A percentile compares a stretch with the other conserved stretches of the same genome.
Evolutionary conservation across 2,888 invertebrate genomes (phyloP).

Genomic region (Gisinianus flammeolus): DNA sequence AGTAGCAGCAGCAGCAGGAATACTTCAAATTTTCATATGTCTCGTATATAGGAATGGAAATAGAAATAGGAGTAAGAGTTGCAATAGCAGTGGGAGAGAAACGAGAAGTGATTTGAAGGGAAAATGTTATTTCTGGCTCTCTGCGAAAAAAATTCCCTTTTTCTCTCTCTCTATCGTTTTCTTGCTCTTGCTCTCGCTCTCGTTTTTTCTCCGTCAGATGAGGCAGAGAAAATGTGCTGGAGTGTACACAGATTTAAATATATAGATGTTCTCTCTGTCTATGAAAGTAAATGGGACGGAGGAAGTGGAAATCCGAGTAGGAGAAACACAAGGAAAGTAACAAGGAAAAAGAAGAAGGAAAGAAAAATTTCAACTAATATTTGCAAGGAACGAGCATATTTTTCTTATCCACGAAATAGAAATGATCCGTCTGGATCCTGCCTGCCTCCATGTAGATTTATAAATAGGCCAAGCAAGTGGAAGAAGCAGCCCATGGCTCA

Average conservation of each 20-base stretch:
- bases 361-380: constrained; percentile 38
- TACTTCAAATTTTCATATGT: no score
- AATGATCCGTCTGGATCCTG: no score
- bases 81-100: not conserved
- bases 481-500: constrained; percentile 26
- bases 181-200: no score
- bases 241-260: not conserved
- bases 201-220: no score
- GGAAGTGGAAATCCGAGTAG: not conserved
- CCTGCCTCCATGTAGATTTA: constrained; percentile 29
- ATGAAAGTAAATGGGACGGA: not conserved
- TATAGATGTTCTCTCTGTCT: not conserved
- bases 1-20: not conserved
- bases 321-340: not conserved
- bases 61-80: not conserved
- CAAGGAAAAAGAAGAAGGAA: not conserved
- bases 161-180: not conserved
- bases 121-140: not conserved
- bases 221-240: not conserved
- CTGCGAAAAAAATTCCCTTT: not conserved
- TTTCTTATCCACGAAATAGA: constrained; percentile 32
- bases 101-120: no score
- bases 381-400: constrained; percentile 37
- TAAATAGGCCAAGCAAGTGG: constrained; percentile 23
- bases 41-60: not conserved